Evolutionary conservation across 2,113 vertebrate genomes (phyloP), one percentile per base, ranked within the genome.

Genomic region (Synchiropus splendidus): DNA sequence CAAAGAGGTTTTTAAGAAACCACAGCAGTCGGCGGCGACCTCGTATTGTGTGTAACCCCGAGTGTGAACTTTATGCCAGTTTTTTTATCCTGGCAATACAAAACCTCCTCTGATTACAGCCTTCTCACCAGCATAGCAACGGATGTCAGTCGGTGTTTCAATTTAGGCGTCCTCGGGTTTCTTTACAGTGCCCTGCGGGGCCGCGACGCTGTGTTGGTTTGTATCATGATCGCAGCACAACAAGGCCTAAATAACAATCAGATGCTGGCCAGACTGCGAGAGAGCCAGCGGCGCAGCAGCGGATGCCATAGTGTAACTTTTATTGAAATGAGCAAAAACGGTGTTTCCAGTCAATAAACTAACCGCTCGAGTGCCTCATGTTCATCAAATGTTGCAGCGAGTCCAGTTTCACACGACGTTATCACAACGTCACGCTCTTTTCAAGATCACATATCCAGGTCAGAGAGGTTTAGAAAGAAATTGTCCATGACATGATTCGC

Each of bases 191-290:
- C 54, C 58, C 52, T 51, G 18, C 36, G 67, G 59, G 72, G 62
- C 52, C 58, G 45, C 51, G 43, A 41, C 31, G 0, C 18, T 36
- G 58, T 55, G 48, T 55, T 68, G 68, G 4, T 74, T 52, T 76
- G 56, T 47, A 72, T 83, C 73, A 75, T 58, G 59, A 75, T 83
- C 75, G 76, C 76, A 79, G 72, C 36, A 70, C 67, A 36, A 49
- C 15, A 48, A 64, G 61, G 49, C 45, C 61, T 61, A 79, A 83
- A 84, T 80, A 77, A 79, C 75, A 81, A 70, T 82, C 77, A 77
- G 71, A 81, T 83, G 79, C 70, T 70, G 52, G 42, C 61, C 68
- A 72, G 69, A 77, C 71, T 78, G 52, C 33, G 14, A 51, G 34
- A 48, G 15, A 35, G 41, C 61, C 46, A 63, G 46, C 36, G 37